These are phyloP conservation scores for Lepeophtheirus salmonis DNA, from an alignment of 1,140 invertebrate genomes.

Conservation along the genomic window DNA sequence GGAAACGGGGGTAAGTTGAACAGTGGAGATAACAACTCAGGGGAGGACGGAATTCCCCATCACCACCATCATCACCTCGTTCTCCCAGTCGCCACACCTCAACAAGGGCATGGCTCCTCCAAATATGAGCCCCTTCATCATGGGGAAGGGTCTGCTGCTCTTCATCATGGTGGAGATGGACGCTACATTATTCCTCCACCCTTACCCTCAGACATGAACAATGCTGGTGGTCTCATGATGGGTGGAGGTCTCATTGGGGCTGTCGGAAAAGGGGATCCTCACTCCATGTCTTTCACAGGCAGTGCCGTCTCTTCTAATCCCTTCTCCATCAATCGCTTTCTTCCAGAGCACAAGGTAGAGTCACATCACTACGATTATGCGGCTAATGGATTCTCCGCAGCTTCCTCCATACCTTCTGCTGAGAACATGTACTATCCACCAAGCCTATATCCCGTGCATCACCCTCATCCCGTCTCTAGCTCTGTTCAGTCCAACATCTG, in stretches of 20 bases:
- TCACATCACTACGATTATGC: slow-evolving; percentile 1
- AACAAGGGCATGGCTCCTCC: neutral
- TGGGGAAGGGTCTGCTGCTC: neutral
- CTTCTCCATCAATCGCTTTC: slow-evolving; percentile 1
- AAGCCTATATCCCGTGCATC: neutral
- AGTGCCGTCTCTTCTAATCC: neutral
- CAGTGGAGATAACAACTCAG: neutral
- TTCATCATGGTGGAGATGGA: neutral
- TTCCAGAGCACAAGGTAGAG: neutral
- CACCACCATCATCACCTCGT: neutral
- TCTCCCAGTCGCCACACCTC: neutral
- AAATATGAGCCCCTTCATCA: neutral
- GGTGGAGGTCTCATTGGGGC: neutral
- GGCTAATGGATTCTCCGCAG: neutral
- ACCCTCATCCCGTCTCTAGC: neutral
- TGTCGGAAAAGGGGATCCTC: neutral
- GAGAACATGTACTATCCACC: slow-evolving; percentile 7
- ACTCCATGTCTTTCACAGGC: neutral
- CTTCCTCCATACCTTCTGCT: neutral
- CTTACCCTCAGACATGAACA: neutral
- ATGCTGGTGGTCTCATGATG: neutral
- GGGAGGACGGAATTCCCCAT: neutral
- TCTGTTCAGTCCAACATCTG: neutral
- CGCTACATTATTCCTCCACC: neutral
- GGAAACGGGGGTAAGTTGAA: neutral